Base-by-base conservation (phyloP, 2,888 invertebrate genomes). In the Dicyrtomina minuta region DNA sequence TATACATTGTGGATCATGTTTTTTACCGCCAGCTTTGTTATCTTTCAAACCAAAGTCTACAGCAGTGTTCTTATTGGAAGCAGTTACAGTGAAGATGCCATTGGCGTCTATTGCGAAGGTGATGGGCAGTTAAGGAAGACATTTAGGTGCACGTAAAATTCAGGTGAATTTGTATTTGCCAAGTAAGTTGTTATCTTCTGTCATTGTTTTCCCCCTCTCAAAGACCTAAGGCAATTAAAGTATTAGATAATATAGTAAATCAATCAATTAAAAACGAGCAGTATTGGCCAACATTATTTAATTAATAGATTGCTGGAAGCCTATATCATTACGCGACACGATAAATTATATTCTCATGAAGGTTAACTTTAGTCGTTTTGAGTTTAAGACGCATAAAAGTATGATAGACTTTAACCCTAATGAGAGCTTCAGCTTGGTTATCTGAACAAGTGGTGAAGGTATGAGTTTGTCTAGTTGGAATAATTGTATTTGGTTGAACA, bases 81-180 rank as follows among this genome's bases (percentile, higher is more conserved):
- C 96, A 0, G 92, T 91, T 15, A 97, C 96, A 81, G 96, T 96
- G 75, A 98, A 84, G 83, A 97, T 97, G 80, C 97, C 97, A 84
- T 98, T 96, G 71, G 96, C 96, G 81, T 97, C 96, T 79, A 90
- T 90, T 67, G 90, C 90, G 82, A 92, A 92, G 62, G 91, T 91
- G 53, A 92, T 91, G 82, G 92, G 96, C 84, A 89, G 96, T 84
- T 88, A 95, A 74, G 88, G 95, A 74, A 90, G 95, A 81, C 89
- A 97, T 76, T 88, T 91, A 72, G 89, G 97, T 82, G 92, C 92
- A 39, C 96, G 96, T 13, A 96, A 96, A 81, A 98, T 97, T 69
- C 96, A 96, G 43, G 92, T 92, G 70, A 98, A 87, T 82, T 98
- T 96, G 84, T 99, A 98, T 83, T 95, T 96, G 72, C 98, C 98